Evolutionary conservation across 1,140 invertebrate species (phyloP), one percentile per base, ranked within the genome.

Genomic region (Bilobella aurantiaca): DNA sequence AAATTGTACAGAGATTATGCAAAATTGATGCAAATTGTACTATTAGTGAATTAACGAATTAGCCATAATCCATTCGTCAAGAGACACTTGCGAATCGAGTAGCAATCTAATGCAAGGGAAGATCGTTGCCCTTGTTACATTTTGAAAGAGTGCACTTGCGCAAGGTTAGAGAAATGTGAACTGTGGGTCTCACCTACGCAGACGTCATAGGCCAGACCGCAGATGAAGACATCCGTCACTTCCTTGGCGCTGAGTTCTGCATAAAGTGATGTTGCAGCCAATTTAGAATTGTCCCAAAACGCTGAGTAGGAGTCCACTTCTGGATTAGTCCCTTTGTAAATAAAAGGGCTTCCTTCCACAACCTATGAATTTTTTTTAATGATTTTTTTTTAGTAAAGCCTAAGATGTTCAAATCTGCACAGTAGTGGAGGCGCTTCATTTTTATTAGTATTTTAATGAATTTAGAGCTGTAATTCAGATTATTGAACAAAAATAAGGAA

Each of bases 251-350:
- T 82, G 37, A 99, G 79, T 75, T 95, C 86, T 1, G 83, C 81
- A 66, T 85, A 84, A n/a, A 98, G 78, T 23, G 87, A 87, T 2
- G 94, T 98, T 73, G 93, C 85, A 1, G 87, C 88, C 30, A 92
- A 76, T 77, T 91, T 92, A 75, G 91, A 89, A 79, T 98, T 98
- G 78, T 98, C 95, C 88, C 89, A 96, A 80, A 99, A 98, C 18
- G 95, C 96, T 0, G 93, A 97, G 78, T 98, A 98, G 1, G 92
- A 95, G 76, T 98, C 96, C 12, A 97, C 89, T 69, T 95, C 90
- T 0, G 93, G 86, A 77, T 96, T 90, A 1, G 89, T 93, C 21
- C 96, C 94, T 79, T 97, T 98, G 77, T 93, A 89, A 42, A 96
- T 86, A 77, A 90, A 88, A 28, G 90, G 83, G 21, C 87, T 86